A percentile compares a stretch with the other conserved stretches of the same genome.
Evolutionary conservation across 2,888 invertebrate species (phyloP).

Genomic region (Campoletis raptor): DNA sequence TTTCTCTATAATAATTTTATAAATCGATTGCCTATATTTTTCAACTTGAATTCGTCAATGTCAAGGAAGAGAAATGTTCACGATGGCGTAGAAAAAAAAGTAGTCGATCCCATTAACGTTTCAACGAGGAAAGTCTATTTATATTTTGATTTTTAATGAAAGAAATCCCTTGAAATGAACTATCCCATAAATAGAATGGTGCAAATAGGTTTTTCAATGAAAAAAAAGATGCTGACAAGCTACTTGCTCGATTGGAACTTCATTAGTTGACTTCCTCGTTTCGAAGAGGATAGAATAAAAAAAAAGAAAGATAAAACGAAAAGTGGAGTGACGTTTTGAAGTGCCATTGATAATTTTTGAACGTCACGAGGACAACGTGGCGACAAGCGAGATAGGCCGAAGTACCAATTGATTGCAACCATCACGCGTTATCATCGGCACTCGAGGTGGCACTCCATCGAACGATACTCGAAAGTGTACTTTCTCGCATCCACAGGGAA

Average conservation of each 20-base stretch:
- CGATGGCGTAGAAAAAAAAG: not conserved
- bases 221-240: constrained; percentile 29
- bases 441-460: constrained; percentile 57
- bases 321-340: constrained; percentile 49
- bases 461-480: constrained; percentile 57
- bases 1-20: too few species aligned
- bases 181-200: not conserved
- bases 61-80: too few species aligned
- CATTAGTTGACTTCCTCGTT: constrained; percentile 47
- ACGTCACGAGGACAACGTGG: constrained; percentile 32
- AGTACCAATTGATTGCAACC: constrained; percentile 66
- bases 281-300: constrained; percentile 23
- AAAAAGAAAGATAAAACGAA: constrained; percentile 20
- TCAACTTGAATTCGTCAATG: too few species aligned
- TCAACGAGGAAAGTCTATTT: not conserved
- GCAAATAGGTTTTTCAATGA: not conserved
- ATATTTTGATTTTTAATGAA: not conserved
- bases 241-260: constrained; percentile 29
- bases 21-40: too few species aligned
- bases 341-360: constrained; percentile 54
- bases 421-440: constrained; percentile 63
- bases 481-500: constrained; percentile 16
- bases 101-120: not conserved
- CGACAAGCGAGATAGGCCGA: constrained; percentile 41
- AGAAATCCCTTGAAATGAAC: not conserved